Base-by-base conservation (phyloP, 1,140 invertebrate species). In the Dysdera silvatica region DNA sequence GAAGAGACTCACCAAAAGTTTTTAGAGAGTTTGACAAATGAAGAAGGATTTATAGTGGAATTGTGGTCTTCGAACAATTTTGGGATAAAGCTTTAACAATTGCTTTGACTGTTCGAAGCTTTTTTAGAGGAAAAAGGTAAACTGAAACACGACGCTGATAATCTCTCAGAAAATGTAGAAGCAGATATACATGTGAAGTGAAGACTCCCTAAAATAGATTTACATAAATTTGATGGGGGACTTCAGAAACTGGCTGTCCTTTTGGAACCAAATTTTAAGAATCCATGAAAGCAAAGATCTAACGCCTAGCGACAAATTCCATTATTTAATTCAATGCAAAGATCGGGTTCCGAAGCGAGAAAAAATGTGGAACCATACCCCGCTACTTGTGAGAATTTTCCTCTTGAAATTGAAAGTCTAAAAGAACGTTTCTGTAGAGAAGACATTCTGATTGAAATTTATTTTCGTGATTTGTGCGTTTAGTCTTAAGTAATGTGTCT, bases 341-440 rank as follows among this genome's bases (percentile, higher is more conserved):
- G 14, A 52, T 10, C 7, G 3, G 23, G 31, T 5, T 41, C 24
- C 4, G 29, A n/a, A 41, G 47, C 58, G 4, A 2, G 33, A 10
- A 37, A 70, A 67, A 28, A 41, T n/a, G 48, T 71, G 6, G 63
- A 68, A 35, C 58, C 52, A n/a, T 71, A 65, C 56, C 68, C 54
- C 2, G 45, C 45, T 3, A 32, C 45, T 5, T 20, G 35, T 26
- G 43, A 16, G 26, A 68, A 70, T 32, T 67, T 54, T 57, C 4
- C 3, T 5, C 67, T 68, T 33, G 65, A 61, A n/a, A 65, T 71
- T 29, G 37, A 57, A 2, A 37, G 47, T 56, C 29, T 70, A 26
- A 67, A 64, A 31, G 16, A 29, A 6, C 14, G 54, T 4, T 69
- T 68, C 20, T 58, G 61, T 1, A 55, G 61, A 26, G 59, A 70